These are phyloP conservation scores for Pseudonaja textilis DNA, from an alignment of 2,113 vertebrate species.

Conservation along the genomic window DNA sequence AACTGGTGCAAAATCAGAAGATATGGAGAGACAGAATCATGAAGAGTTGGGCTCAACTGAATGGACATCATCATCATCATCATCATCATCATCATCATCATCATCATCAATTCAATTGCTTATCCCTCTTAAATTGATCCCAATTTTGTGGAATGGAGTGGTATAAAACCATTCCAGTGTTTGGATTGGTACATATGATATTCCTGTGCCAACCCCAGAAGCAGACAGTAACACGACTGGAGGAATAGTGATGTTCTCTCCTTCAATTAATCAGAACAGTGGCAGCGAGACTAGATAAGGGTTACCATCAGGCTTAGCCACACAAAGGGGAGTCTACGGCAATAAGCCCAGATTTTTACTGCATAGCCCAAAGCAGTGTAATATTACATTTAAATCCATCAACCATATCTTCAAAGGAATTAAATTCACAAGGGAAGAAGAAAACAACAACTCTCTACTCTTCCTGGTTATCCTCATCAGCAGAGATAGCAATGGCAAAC, in stretches of 20 bases:
- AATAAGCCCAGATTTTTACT: not conserved
- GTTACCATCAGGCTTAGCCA: not conserved
- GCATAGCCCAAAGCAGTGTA: not conserved
- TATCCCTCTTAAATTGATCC: not conserved
- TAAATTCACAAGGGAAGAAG: not conserved
- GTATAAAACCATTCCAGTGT: not conserved
- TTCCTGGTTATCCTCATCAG: not conserved
- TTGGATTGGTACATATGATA: not conserved
- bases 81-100: not conserved
- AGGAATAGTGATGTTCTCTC: not conserved
- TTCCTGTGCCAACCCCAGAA: not conserved
- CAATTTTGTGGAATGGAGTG: not conserved
- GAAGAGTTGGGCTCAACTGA: not conserved
- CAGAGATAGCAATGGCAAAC: not conserved
- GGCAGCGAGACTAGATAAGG: not conserved
- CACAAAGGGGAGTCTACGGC: not conserved
- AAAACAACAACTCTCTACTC: not conserved
- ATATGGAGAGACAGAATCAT: not conserved
- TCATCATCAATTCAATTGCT: not conserved
- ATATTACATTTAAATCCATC: not conserved
- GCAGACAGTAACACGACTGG: not conserved
- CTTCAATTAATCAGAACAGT: not conserved
- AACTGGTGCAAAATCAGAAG: not conserved
- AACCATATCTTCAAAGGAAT: not conserved
- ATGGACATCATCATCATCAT: not conserved